These are phyloP conservation scores for Eumerus sabulonum DNA, from an alignment of 2,888 invertebrate species.

Conservation along the genomic window DNA sequence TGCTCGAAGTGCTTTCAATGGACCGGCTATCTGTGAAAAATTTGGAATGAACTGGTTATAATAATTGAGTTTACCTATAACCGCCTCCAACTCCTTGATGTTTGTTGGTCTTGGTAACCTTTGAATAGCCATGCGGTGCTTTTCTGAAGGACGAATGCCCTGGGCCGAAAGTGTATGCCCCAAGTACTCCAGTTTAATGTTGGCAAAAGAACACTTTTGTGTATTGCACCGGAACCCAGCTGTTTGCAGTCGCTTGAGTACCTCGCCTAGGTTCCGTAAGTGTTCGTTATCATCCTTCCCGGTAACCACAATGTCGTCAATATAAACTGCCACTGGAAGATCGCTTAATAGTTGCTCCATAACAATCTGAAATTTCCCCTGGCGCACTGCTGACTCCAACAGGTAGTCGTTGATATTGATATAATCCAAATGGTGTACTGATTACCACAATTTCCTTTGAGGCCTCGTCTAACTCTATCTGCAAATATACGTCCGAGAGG, in stretches of 20 bases:
- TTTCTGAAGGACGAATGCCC: slow-evolving; percentile 49
- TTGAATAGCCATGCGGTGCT: slow-evolving; percentile 34
- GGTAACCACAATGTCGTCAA: slow-evolving; percentile 64
- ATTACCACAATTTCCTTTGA: slow-evolving; percentile 53
- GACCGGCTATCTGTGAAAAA: slow-evolving; percentile 44
- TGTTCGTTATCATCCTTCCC: slow-evolving; percentile 48
- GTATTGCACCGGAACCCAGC: slow-evolving; percentile 42
- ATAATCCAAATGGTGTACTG: slow-evolving; percentile 59
- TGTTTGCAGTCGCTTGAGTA: slow-evolving; percentile 26
- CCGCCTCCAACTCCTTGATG: slow-evolving; percentile 32
- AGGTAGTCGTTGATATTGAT: slow-evolving; percentile 50
- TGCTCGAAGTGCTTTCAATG: slow-evolving; percentile 30
- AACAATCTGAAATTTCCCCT: slow-evolving; percentile 51
- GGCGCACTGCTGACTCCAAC: slow-evolving; percentile 51
- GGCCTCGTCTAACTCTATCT: slow-evolving; percentile 41
- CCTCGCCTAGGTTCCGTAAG: slow-evolving; percentile 11
- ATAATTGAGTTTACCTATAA: slow-evolving; percentile 62
- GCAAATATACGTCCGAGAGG: slow-evolving; percentile 45
- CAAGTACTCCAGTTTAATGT: slow-evolving; percentile 53
- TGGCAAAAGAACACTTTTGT: slow-evolving; percentile 49
- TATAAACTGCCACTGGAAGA: slow-evolving; percentile 36
- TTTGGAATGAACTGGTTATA: slow-evolving; percentile 60
- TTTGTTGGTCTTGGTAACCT: slow-evolving; percentile 2
- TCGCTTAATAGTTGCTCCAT: slow-evolving; percentile 54
- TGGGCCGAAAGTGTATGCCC: slow-evolving; percentile 49